Base-by-base conservation (phyloP, 2,888 invertebrate genomes). In the Terebella lapidaria region DNA sequence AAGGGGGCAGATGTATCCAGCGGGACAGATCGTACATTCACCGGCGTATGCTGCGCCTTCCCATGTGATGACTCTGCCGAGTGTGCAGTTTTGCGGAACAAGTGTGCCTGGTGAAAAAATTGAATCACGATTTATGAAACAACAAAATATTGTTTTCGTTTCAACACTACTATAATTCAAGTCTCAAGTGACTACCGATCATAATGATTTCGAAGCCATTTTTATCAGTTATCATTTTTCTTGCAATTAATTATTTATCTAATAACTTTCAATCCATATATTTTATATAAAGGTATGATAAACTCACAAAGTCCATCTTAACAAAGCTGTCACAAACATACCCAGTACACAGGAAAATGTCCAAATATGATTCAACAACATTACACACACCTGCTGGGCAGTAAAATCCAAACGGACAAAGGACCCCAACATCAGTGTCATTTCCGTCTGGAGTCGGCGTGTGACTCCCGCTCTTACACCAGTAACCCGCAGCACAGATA, bases 351-450 rank as follows among this genome's bases (percentile, higher is more conserved):
- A 35, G 10, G 42, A 35, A 35, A 35, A 35, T 35, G 42, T 35
- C 42, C n/a, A n/a, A n/a, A n/a, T n/a, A n/a, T n/a, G n/a, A n/a
- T n/a, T n/a, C n/a, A n/a, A n/a, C n/a, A n/a, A n/a, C n/a, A n/a
- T n/a, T n/a, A n/a, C n/a, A n/a, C n/a, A n/a, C 62, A 68, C 77
- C 78, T 61, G 63, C 67, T 0, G 67, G 67, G 61, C 77, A 78
- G 64, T 75, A 78, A 64, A 71, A 76, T 1, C 78, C 78, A 58
- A 74, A 74, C 1, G 77, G 74, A 69, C 78, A 78, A 0, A 67
- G 69, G 25, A 69, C 70, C 20, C 76, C 75, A 24, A 65, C 53
- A 26, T 4, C 29, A 2, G 69, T 60, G 15, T 57, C 60, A 56
- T 71, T 72, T 56, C 68, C 65, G 35, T 20, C 22, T 3, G 77